Base-by-base conservation (phyloP, 2,797 vertebrate genomes). In the Rhodeus uyekii region DNA sequence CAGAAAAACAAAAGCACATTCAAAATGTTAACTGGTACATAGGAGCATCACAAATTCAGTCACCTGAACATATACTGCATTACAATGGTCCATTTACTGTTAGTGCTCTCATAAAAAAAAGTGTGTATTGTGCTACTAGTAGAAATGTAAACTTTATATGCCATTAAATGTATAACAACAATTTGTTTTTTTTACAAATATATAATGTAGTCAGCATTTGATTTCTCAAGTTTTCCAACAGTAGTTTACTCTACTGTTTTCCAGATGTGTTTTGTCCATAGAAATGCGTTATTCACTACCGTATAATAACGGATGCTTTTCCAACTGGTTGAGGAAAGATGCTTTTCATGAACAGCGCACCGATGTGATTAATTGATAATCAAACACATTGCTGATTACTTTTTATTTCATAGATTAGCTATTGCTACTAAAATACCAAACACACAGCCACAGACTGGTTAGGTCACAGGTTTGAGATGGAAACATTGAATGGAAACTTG, bases 401-500 rank as follows among this genome's bases (percentile, higher is more conserved):
- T 38, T 36, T n/a, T 36, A 16, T 24, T 55, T 38, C 36, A 38
- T 6, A 24, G 8, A 55, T 27, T 38, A 24, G 34, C 36, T 53
- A 46, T 36, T 55, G 14, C 29, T 24, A n/a, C 32, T 32, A 60
- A 3, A 39, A 42, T 7, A 19, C 4, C 13, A 50, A 34, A 50
- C 29, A 48, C 65, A 71, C 42, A 69, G 67, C 12, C 44, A 78
- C 7, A 32, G 8, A 42, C 29, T 60, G 65, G 38, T 39, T 34
- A 58, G 36, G 4, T 46, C 61, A 22, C n/a, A 48, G 29, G 22
- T 60, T 36, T 42, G 27, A 44, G 44, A 61, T 83, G 61, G 63
- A 82, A 82, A 82, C 42, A 63, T 48, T 58, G 50, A 82, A 77
- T 68, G 68, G 50, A 55, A 80, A 75, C 77, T 42, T 60, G 27